Percentiles rank a stretch among this genome's conserved stretches.
These are phyloP conservation scores for Apotomis capreana DNA, from an alignment of 2,888 invertebrate species.

Conservation along the genomic window DNA sequence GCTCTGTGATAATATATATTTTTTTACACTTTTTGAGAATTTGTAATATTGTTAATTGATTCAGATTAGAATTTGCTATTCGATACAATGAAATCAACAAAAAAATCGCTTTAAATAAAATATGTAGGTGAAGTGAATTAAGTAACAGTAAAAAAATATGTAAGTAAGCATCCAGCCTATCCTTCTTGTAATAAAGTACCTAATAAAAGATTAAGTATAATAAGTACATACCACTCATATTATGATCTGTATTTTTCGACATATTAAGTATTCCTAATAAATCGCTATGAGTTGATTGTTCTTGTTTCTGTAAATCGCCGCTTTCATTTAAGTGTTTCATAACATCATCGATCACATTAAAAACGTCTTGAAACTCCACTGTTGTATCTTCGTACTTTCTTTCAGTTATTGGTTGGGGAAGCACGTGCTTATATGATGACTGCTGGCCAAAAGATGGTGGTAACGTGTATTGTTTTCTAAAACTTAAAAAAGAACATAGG, in stretches of 20 bases:
- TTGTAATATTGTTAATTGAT: no score
- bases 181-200: no score
- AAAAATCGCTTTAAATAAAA: no score
- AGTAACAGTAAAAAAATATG: no score
- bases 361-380: slow-evolving; percentile 33
- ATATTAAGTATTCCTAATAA: slow-evolving; percentile 50
- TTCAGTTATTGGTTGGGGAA: slow-evolving; percentile 40
- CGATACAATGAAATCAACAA: no score
- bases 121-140: no score
- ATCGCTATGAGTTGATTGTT: slow-evolving; percentile 27
- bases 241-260: slow-evolving; percentile 51
- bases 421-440: slow-evolving; percentile 44
- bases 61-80: no score
- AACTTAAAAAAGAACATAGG: background rate
- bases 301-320: background rate
- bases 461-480: slow-evolving; percentile 10
- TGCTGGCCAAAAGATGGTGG: background rate
- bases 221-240: slow-evolving; percentile 57
- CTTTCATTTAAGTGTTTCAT: slow-evolving; percentile 54
- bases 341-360: slow-evolving; percentile 52
- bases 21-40: no score
- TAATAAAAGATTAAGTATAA: no score
- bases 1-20: no score
- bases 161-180: no score
- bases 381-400: slow-evolving; percentile 20